Evolutionary conservation across 2,797 vertebrate genomes (phyloP).

Genomic region (Parambassis ranga): DNA sequence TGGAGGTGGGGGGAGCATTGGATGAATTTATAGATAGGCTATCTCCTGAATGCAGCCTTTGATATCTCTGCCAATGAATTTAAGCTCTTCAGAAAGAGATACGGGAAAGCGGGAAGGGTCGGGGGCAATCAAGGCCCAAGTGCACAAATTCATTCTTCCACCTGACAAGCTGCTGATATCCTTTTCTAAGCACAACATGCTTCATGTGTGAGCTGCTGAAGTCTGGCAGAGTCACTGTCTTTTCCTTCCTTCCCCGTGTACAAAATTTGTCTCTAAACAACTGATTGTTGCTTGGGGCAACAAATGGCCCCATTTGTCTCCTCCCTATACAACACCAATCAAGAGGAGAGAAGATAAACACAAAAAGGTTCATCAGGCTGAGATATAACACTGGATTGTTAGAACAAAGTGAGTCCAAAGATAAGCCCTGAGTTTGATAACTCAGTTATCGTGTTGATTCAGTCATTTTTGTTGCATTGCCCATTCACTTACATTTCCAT

Average conservation of each 20-base stretch:
- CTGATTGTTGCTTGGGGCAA: not conserved
- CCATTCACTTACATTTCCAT: not conserved
- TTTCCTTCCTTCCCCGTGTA: not conserved
- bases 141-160: conserved; percentile 43
- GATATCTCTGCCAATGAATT: conserved; percentile 56
- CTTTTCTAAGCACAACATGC: conserved; percentile 4
- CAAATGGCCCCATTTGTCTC: not conserved
- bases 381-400: not conserved
- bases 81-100: conserved; percentile 51
- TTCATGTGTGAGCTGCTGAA: conserved; percentile 9
- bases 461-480: not conserved
- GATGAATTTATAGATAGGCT: conserved; percentile 60
- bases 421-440: not conserved
- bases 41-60: conserved; percentile 63
- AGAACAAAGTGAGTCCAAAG: not conserved
- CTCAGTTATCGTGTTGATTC: not conserved
- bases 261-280: not conserved
- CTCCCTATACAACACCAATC: not conserved
- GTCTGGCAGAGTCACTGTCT: not conserved
- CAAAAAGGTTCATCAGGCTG: not conserved
- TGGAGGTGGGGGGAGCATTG: not conserved
- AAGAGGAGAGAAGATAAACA: not conserved
- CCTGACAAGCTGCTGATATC: conserved; percentile 41
- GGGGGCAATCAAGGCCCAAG: conserved; percentile 26
- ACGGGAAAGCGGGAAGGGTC: not conserved